A percentile compares a stretch with the other conserved stretches of the same genome.
Conservation (phyloP, 2,888 invertebrate genomes). For the Synergus itoensis region DNA sequence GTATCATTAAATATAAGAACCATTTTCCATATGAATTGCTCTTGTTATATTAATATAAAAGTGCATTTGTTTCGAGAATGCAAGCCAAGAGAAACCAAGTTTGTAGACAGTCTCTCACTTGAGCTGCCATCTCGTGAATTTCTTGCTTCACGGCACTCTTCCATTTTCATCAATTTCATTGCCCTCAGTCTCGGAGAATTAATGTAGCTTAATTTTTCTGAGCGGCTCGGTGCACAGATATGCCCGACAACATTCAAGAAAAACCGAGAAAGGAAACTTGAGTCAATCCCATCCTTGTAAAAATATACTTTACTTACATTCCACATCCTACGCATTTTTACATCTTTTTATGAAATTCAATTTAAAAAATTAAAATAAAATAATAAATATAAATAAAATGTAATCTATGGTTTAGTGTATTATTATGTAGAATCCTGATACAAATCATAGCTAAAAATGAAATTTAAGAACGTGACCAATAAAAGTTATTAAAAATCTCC, state of each 20-base stretch:
- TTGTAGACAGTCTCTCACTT: constrained; percentile 23
- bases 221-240: constrained; percentile 54
- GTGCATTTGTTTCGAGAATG: constrained; percentile 31
- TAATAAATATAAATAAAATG: too few species aligned
- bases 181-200: constrained; percentile 49
- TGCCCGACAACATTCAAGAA: constrained; percentile 50
- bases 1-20: too few species aligned
- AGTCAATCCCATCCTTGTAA: constrained; percentile 2
- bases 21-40: background rate
- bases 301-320: background rate
- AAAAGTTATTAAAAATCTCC: constrained; percentile 11
- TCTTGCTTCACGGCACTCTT: constrained; percentile 17
- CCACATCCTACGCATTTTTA: background rate
- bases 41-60: constrained; percentile 15
- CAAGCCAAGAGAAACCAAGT: background rate
- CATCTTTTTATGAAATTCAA: background rate
- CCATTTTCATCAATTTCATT: constrained; percentile 49
- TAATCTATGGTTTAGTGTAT: background rate
- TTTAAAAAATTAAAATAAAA: too few species aligned
- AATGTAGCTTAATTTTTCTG: constrained; percentile 62
- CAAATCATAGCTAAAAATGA: background rate
- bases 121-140: background rate
- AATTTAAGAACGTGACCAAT: background rate
- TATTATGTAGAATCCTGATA: background rate
- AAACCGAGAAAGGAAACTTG: background rate